Evolutionary conservation across 1,140 invertebrate species (phyloP), one percentile per base, ranked within the genome.

Genomic region (Cheumatopsyche charites): DNA sequence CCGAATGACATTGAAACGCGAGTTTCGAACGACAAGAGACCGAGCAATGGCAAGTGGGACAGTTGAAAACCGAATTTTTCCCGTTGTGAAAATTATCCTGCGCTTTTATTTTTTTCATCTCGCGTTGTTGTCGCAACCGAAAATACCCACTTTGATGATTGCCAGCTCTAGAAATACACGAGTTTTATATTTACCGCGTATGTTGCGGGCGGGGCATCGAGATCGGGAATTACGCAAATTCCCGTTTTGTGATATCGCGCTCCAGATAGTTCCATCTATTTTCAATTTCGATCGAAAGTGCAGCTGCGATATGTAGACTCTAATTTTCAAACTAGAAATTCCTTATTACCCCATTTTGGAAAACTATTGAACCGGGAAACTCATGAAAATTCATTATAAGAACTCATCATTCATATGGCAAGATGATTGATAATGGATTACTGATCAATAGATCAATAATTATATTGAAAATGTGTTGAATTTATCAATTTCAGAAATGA

Each of bases 91-190:
- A 52, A 52, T 52, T 52, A 7, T 15, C 19, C 47, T 36, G 29
- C 9, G 9, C 9, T 36, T 52, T 52, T 17, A 17, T 52, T 52
- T 58, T n/a, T n/a, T n/a, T n/a, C n/a, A n/a, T n/a, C n/a, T n/a
- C n/a, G 4, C 13, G 55, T 58, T 58, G 55, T 52, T 52, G 47
- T 66, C 19, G 42, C 17, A 21, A 47, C 43, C 42, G 19, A 66
- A 66, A 66, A 66, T 66, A 66, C 21, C 23, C 1, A n/a, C 42
- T 43, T 43, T 25, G 45, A 55, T 21, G 26, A 68, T 47, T 68
- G 66, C 66, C 66, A 68, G 47, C 45, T 52, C 45, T 43, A 68
- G 66, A 68, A 68, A 68, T 68, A 68, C 9, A 36, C 26, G 26
- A 26, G 66, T 68, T 68, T 47, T 55, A 66, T 66, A 45, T 63